Conservation (phyloP, 2,113 vertebrate species). For the Gnathonemus longibarbis region DNA sequence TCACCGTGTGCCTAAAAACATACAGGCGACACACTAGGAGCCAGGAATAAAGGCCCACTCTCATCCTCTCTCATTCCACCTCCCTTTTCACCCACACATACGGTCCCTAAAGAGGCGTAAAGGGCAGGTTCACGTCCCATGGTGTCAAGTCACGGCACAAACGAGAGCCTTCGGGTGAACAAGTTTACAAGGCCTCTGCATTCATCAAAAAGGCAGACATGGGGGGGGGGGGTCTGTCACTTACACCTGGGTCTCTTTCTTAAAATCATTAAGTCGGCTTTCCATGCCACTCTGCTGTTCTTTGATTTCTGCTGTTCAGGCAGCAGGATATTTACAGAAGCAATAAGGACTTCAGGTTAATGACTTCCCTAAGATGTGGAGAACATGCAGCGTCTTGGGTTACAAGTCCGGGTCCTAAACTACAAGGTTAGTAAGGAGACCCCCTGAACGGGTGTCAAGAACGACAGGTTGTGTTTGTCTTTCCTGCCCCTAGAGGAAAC, state of each 20-base stretch:
- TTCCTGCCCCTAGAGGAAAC: not conserved
- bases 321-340: not conserved
- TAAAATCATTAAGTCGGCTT: not conserved
- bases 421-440: not conserved
- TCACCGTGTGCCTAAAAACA: not conserved
- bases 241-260: not conserved
- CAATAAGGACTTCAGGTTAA: not conserved
- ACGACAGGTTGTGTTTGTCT: not conserved
- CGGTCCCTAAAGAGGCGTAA: constrained; percentile 61
- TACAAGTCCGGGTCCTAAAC: not conserved
- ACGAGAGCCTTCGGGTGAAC: constrained; percentile 46
- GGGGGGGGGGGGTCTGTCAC: not conserved
- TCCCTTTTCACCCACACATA: not conserved
- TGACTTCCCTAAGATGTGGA: not conserved
- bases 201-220: constrained; percentile 51
- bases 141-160: constrained; percentile 46
- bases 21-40: not conserved
- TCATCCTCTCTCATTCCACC: not conserved
- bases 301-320: not conserved
- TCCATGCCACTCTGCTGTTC: not conserved
- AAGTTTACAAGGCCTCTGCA: constrained; percentile 62
- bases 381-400: not conserved
- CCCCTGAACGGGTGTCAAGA: not conserved
- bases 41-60: not conserved
- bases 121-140: constrained; percentile 43